These are phyloP conservation scores for Phorcus lineatus DNA, from an alignment of 2,888 invertebrate species.

Conservation along the genomic window DNA sequence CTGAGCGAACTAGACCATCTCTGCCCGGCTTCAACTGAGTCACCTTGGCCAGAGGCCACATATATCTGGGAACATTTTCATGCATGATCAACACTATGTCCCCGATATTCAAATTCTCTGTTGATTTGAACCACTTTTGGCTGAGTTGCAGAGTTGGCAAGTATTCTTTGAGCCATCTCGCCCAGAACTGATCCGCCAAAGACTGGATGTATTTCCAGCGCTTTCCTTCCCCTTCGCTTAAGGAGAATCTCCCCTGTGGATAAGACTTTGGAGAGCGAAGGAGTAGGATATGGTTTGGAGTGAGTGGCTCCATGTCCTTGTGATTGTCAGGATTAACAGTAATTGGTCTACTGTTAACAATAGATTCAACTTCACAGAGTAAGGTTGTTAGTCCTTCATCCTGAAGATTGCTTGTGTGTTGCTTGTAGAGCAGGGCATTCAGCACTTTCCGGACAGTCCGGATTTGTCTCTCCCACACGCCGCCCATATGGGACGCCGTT, in stretches of 20 bases:
- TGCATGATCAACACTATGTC: conserved; percentile 28
- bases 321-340: conserved; percentile 32
- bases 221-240: conserved; percentile 21
- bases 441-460: conserved; percentile 25
- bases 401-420: neutral
- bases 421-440: neutral
- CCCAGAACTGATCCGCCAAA: neutral
- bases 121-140: conserved; percentile 21
- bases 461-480: conserved; percentile 31
- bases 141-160: conserved; percentile 26
- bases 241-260: neutral
- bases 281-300: conserved; percentile 37
- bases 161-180: conserved; percentile 26
- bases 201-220: conserved; percentile 30
- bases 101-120: neutral
- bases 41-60: conserved; percentile 25
- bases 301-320: conserved; percentile 35
- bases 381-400: conserved; percentile 40
- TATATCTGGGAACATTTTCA: neutral
- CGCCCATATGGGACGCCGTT: conserved; percentile 17
- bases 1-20: conserved; percentile 20
- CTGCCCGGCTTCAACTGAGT: conserved; percentile 8
- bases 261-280: neutral
- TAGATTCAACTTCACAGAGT: conserved; percentile 39
- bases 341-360: conserved; percentile 44